Percentiles rank a stretch among this genome's conserved stretches.
These are phyloP conservation scores for Neopelma chrysocephalum DNA, from an alignment of 2,797 vertebrate genomes.

Conservation along the genomic window DNA sequence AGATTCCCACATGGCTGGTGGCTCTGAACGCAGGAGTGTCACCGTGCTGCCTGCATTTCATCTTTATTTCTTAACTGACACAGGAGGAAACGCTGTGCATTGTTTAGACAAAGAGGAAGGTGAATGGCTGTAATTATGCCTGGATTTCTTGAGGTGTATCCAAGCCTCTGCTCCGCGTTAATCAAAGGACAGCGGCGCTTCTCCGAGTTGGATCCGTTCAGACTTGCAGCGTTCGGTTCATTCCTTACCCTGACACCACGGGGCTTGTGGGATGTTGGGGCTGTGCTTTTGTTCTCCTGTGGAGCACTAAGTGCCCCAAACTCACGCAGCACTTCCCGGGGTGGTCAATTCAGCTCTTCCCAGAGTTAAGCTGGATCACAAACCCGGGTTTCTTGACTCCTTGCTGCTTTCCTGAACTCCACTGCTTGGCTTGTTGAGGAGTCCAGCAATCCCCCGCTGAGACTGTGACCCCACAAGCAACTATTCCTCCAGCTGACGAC, in stretches of 20 bases:
- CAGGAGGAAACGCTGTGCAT: neutral
- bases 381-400: neutral
- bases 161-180: neutral
- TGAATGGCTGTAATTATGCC: conserved; percentile 35
- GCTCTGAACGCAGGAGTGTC: neutral
- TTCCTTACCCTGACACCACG: neutral
- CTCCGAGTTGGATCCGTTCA: neutral
- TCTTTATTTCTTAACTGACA: neutral
- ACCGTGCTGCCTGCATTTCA: neutral
- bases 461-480: neutral
- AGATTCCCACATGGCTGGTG: neutral
- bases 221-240: neutral
- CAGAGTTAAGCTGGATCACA: neutral
- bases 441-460: neutral
- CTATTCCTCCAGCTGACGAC: neutral
- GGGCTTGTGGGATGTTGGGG: neutral
- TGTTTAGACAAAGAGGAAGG: conserved; percentile 47
- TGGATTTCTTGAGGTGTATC: conserved; percentile 26
- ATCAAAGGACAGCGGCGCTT: conserved; percentile 27
- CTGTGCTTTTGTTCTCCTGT: conserved; percentile 32
- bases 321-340: neutral
- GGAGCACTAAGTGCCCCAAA: neutral
- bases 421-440: neutral
- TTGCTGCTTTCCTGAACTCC: neutral
- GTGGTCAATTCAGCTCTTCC: neutral